Conservation (phyloP, 2,797 vertebrate species). For the Micropoecilia bifurca region DNA sequence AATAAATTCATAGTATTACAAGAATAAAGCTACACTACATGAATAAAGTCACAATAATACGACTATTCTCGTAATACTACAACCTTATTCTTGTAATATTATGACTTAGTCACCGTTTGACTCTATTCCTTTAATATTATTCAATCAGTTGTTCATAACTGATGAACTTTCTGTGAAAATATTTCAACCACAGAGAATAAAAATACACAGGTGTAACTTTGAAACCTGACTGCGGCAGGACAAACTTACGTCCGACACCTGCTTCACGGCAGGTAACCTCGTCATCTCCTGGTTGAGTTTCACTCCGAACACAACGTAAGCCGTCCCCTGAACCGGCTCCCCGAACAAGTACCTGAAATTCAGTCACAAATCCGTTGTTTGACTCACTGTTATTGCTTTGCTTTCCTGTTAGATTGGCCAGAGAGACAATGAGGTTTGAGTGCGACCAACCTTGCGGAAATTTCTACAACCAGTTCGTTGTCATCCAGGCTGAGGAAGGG, state of each 20-base stretch:
- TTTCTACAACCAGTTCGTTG: slow-evolving; percentile 62
- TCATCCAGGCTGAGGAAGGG: slow-evolving; percentile 72
- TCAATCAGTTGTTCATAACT: neutral
- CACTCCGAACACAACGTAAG: slow-evolving; percentile 82
- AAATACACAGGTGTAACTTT: neutral
- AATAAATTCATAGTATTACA: too few relatives aligned
- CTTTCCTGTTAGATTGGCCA: neutral
- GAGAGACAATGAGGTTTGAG: neutral
- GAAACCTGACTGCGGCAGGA: neutral
- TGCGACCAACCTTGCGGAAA: slow-evolving; percentile 72
- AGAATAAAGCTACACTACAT: too few relatives aligned
- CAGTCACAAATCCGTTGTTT: neutral
- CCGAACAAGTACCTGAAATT: slow-evolving; percentile 77
- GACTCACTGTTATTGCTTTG: neutral
- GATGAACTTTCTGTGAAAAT: neutral
- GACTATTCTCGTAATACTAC: too few relatives aligned
- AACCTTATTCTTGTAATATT: too few relatives aligned
- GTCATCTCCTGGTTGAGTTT: slow-evolving; percentile 70
- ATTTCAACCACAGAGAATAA: neutral
- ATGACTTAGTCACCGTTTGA: too few relatives aligned
- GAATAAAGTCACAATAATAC: too few relatives aligned
- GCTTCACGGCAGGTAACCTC: slow-evolving; percentile 73
- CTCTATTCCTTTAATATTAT: too few relatives aligned
- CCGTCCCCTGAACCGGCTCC: slow-evolving; percentile 74
- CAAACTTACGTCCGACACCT: slow-evolving; percentile 72